A percentile compares a stretch with the other conserved stretches of the same genome.
Conservation (phyloP, 2,797 vertebrate genomes). For the Hippoglossus hippoglossus region DNA sequence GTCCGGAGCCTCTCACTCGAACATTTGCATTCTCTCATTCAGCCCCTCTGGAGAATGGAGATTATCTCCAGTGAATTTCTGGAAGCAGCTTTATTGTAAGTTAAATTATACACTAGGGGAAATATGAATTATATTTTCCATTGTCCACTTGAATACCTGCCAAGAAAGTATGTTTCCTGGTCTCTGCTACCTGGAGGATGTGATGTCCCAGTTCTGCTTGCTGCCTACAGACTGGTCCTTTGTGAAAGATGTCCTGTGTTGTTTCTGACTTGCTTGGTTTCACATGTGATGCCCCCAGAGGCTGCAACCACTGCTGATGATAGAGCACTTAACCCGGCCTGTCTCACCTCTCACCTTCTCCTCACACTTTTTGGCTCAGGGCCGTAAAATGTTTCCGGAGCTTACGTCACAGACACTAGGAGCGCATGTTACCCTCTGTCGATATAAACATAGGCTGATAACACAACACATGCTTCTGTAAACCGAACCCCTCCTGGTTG, state of each 20-base stretch:
- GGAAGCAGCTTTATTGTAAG: background rate
- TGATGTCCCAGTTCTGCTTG: slow-evolving; percentile 63
- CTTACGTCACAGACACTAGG: slow-evolving; percentile 46
- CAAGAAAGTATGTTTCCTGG: slow-evolving; percentile 15
- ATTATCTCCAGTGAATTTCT: too few species aligned
- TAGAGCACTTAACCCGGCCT: slow-evolving; percentile 68
- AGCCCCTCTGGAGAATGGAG: too few species aligned
- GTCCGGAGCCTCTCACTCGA: too few species aligned
- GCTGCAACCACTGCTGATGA: slow-evolving; percentile 55
- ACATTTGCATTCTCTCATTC: too few species aligned
- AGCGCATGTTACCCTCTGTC: slow-evolving; percentile 60
- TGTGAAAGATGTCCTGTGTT: slow-evolving; percentile 76
- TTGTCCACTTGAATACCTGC: slow-evolving; percentile 6
- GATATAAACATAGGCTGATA: slow-evolving; percentile 32
- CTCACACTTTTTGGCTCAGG: slow-evolving; percentile 78
- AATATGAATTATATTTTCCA: slow-evolving; percentile 7
- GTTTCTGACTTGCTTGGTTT: slow-evolving; percentile 65
- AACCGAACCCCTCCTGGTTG: slow-evolving; percentile 44
- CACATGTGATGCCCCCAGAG: slow-evolving; percentile 57
- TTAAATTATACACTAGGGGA: background rate
- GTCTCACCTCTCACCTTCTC: slow-evolving; percentile 51
- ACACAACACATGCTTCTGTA: slow-evolving; percentile 48
- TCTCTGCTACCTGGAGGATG: slow-evolving; percentile 68
- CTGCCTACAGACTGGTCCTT: slow-evolving; percentile 82
- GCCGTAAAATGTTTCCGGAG: slow-evolving; percentile 63